A percentile compares a stretch with the other conserved stretches of the same genome.
phyloP scores from a whole-genome alignment of 1,140 invertebrate genomes.

The Ptiloglossa arizonensis region DNA sequence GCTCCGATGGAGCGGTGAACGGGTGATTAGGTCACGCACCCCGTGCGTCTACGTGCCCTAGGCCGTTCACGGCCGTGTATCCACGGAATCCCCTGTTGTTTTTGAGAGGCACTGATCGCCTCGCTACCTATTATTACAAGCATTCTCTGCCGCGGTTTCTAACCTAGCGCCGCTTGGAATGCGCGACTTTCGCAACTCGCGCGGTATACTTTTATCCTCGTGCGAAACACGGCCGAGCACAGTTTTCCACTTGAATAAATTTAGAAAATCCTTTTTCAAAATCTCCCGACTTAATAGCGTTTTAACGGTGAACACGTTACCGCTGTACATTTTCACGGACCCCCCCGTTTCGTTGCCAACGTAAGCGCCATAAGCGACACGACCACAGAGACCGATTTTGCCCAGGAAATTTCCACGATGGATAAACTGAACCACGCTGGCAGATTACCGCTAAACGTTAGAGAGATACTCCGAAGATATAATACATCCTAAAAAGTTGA shows the following conservation, averaged over 20 bases:
- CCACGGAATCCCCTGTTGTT: slow-evolving; percentile 70
- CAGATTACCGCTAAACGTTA: slow-evolving; percentile 22
- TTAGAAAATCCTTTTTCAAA: no score
- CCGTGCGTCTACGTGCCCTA: slow-evolving; percentile 75
- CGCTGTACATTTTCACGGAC: not conserved
- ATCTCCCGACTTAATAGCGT: no score
- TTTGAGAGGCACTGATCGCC: slow-evolving; percentile 22
- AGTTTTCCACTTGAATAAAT: no score
- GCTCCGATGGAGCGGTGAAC: slow-evolving; percentile 70
- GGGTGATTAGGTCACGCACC: slow-evolving; percentile 79
- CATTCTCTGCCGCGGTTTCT: not conserved
- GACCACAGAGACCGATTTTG: slow-evolving; percentile 4
- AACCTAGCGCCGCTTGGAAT: not conserved
- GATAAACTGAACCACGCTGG: slow-evolving; percentile 1
- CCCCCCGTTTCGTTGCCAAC: not conserved
- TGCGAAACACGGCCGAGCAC: not conserved
- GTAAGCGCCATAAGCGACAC: not conserved
- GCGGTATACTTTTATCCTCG: not conserved
- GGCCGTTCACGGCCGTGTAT: slow-evolving; percentile 78
- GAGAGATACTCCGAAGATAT: slow-evolving; percentile 36
- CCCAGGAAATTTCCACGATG: slow-evolving; percentile 36
- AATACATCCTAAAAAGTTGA: not conserved
- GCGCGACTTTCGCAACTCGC: slow-evolving; percentile 11
- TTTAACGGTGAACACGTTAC: no score
- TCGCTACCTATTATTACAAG: slow-evolving; percentile 36